Evolutionary conservation across 2,888 invertebrate species (phyloP).

Genomic region (Caenorhabditis sp.): DNA sequence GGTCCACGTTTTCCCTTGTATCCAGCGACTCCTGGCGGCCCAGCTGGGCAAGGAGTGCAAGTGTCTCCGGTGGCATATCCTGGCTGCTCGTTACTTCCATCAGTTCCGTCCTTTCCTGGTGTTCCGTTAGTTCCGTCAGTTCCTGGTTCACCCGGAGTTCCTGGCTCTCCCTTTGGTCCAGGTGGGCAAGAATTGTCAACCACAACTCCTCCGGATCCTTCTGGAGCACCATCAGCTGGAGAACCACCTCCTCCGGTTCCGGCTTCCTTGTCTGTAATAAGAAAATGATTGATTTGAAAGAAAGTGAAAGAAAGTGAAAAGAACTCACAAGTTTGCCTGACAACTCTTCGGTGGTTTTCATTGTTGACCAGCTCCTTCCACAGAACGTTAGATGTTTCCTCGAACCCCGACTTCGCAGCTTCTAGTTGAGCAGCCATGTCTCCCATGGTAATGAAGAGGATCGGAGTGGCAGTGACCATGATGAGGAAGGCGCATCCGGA

Average conservation of each 20-base stretch:
- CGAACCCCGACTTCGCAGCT: constrained; percentile 62
- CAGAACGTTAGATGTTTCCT: constrained; percentile 72
- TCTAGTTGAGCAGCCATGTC: constrained; percentile 69
- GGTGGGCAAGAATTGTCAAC: constrained; percentile 58
- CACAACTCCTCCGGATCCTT: constrained; percentile 9
- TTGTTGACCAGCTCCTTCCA: constrained; percentile 71
- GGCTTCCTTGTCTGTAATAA: constrained; percentile 55
- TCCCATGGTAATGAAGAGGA: constrained; percentile 67
- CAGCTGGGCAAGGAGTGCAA: constrained; percentile 74
- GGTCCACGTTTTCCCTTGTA: constrained; percentile 77
- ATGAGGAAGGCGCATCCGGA: constrained; percentile 67
- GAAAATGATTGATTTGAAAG: background rate
- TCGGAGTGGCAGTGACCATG: constrained; percentile 67
- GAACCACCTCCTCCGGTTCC: constrained; percentile 34
- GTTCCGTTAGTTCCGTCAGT: constrained; percentile 60
- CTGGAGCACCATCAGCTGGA: constrained; percentile 39
- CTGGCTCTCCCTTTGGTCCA: constrained; percentile 70
- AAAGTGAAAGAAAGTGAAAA: too few relatives aligned
- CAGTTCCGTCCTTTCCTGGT: constrained; percentile 59
- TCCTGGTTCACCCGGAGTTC: constrained; percentile 67
- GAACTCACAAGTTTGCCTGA: constrained; percentile 66
- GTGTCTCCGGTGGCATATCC: constrained; percentile 27
- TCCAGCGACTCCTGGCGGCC: constrained; percentile 74
- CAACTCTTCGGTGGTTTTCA: constrained; percentile 61
- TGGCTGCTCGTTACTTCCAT: constrained; percentile 29